phyloP scores from a whole-genome alignment of 2,113 vertebrate genomes.

The Porphyrio hochstetteri region DNA sequence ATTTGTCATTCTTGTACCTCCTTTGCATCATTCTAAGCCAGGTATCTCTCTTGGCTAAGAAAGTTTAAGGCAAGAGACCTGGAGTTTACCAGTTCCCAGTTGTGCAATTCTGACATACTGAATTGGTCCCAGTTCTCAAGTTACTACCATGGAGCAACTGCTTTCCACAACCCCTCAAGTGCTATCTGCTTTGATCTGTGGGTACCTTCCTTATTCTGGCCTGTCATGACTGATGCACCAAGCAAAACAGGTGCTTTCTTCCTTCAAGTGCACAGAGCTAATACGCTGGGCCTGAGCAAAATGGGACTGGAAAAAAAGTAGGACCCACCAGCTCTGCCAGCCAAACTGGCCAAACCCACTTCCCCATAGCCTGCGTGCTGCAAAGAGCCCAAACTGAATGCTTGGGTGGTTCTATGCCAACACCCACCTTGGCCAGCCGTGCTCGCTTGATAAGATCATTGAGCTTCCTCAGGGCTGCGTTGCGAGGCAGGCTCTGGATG shows the following conservation, averaged over 20 bases:
- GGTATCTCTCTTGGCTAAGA: neutral
- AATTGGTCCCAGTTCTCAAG: neutral
- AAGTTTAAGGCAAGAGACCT: neutral
- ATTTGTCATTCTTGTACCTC: neutral
- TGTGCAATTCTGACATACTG: neutral
- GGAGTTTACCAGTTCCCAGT: neutral
- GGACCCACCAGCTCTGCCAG: neutral
- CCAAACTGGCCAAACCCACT: neutral
- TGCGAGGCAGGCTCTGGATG: slow-evolving; percentile 94
- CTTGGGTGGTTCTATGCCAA: neutral
- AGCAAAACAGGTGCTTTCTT: neutral
- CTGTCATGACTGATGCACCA: neutral
- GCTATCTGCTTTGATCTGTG: neutral
- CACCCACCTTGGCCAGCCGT: slow-evolving; percentile 90
- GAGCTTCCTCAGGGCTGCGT: slow-evolving; percentile 93
- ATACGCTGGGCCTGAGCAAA: neutral
- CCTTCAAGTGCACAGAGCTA: neutral
- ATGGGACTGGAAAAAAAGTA: neutral
- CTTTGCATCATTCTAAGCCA: neutral
- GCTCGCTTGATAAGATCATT: slow-evolving; percentile 98
- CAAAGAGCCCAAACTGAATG: neutral
- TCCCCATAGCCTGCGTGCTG: neutral
- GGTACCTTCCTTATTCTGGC: neutral
- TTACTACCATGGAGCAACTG: neutral
- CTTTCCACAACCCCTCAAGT: neutral